Evolutionary conservation across 2,888 invertebrate genomes (phyloP).

Genomic region (Chrysodeixis includens): DNA sequence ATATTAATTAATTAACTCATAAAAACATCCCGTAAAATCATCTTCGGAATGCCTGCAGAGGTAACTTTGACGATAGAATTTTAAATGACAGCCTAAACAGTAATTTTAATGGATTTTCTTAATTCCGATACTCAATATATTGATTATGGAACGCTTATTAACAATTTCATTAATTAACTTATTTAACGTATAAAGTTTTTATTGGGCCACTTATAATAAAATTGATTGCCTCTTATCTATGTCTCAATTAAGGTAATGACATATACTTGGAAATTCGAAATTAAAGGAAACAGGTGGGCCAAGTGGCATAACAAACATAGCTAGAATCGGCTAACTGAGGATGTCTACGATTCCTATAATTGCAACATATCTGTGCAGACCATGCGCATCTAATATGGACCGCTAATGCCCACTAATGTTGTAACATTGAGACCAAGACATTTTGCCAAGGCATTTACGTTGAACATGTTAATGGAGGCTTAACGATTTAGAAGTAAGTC

Average conservation of each 20-base stretch:
- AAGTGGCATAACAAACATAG: constrained; percentile 43
- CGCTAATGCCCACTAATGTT: constrained; percentile 40
- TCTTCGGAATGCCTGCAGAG: constrained; percentile 34
- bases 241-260: constrained; percentile 66
- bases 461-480: not conserved
- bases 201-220: constrained; percentile 64
- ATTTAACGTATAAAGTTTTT: constrained; percentile 58
- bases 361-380: constrained; percentile 35
- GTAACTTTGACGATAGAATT: constrained; percentile 34
- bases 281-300: constrained; percentile 66
- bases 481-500: not conserved
- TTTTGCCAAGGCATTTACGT: not conserved
- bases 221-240: constrained; percentile 67
- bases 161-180: constrained; percentile 64
- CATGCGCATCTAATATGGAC: constrained; percentile 43
- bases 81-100: constrained; percentile 33
- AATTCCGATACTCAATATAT: constrained; percentile 45
- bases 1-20: constrained; percentile 30
- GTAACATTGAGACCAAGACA: constrained; percentile 34
- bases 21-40: constrained; percentile 36
- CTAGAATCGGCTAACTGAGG: constrained; percentile 26
- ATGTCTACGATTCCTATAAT: constrained; percentile 49
- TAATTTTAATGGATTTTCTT: constrained; percentile 35
- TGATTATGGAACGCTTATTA: constrained; percentile 59
- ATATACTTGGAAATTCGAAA: constrained; percentile 56